These are phyloP conservation scores for Leptothorax acervorum DNA, from an alignment of 2,888 invertebrate species.

Conservation along the genomic window DNA sequence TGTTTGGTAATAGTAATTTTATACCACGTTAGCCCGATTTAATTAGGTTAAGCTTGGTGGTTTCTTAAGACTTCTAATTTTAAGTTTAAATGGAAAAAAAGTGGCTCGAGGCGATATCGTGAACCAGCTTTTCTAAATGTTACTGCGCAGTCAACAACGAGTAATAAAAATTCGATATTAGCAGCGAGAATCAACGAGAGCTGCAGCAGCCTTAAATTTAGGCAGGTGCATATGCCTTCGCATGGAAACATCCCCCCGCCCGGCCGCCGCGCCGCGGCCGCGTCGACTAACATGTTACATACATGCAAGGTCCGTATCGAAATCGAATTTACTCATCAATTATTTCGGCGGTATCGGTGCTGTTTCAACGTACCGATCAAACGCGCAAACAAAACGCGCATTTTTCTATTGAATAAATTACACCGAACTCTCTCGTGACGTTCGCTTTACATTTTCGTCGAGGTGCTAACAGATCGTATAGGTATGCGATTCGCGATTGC, in stretches of 20 bases:
- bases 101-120: not conserved
- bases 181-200: not conserved
- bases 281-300: not conserved
- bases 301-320: not conserved
- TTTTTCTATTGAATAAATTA: not conserved
- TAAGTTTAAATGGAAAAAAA: not conserved
- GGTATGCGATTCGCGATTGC: too few relatives aligned
- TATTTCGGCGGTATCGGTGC: not conserved
- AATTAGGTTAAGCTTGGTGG: not conserved
- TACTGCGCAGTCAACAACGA: conserved; percentile 17
- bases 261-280: not conserved
- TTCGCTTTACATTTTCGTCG: conserved; percentile 19
- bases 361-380: conserved; percentile 13
- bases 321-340: conserved; percentile 28
- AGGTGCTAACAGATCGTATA: not conserved
- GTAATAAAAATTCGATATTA: conserved; percentile 46
- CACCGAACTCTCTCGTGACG: not conserved
- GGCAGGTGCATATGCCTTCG: not conserved
- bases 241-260: not conserved
- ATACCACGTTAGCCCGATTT: not conserved
- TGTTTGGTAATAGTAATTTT: not conserved
- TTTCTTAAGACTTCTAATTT: not conserved
- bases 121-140: not conserved
- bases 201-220: not conserved
- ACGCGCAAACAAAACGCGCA: not conserved